Base-by-base conservation (phyloP, 2,888 invertebrate genomes). In the Hesperia comma region DNA sequence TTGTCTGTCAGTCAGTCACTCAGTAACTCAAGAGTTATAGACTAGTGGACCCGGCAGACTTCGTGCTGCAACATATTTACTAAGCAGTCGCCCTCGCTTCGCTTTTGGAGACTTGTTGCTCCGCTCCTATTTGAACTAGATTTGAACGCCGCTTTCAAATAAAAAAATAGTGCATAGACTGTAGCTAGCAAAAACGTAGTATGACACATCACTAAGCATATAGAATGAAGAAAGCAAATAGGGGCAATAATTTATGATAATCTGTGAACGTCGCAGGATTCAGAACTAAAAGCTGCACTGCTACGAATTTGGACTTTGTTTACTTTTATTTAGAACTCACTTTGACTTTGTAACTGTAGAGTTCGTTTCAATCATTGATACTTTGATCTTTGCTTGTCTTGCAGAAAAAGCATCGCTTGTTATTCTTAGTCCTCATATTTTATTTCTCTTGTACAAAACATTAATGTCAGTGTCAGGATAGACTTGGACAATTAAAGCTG, bases 171-270 rank as follows among this genome's bases (percentile, higher is more conserved):
- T 51, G 21, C 14, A 21, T 15, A 3, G 14, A 26, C 21, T 21
- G 8, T 53, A 53, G 53, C 32, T 53, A 6, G n/a, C 32, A 14
- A 14, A n/a, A 8, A n/a, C 17, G n/a, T n/a, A 6, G n/a, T 53
- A 32, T 6, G 7, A 32, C 32, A 6, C 2, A 26, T 53, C 26
- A 51, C 10, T 32, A 4, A 53, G n/a, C 53, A 32, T 17, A 60
- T 8, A 33, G 49, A 49, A 37, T 37, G 32, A 61, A 61, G 49
- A 61, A 61, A 61, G 49, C 19, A 61, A 61, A 61, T 61, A 61
- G 61, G 12, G 49, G 33, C 19, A 49, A 61, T 61, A 51, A 61
- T 61, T 61, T 51, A 61, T 37, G 33, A 19, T 49, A 51, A 61
- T 61, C 61, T 51, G 33, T 61, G 37, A 33, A 51, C n/a, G 49